These are phyloP conservation scores for Pungitius pungitius DNA, from an alignment of 2,113 vertebrate species.

Conservation along the genomic window DNA sequence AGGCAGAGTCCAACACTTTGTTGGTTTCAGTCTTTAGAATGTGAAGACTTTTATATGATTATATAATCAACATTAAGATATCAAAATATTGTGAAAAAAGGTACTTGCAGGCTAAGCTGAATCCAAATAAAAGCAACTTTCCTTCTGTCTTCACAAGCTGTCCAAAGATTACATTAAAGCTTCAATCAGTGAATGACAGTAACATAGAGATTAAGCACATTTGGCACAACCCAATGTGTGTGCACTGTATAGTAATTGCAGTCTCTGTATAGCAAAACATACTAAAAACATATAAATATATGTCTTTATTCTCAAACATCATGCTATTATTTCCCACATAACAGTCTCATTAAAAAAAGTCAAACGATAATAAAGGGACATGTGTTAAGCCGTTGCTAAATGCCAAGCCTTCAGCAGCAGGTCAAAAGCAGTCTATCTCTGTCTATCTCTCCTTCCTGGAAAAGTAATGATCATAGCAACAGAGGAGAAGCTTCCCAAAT, in stretches of 20 bases:
- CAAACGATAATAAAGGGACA: background rate
- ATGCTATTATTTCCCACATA: background rate
- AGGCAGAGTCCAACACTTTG: background rate
- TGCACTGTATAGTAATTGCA: background rate
- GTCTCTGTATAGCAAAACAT: background rate
- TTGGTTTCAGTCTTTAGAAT: background rate
- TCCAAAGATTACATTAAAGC: conserved; percentile 3
- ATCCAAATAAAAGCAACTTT: background rate
- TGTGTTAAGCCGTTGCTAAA: conserved; percentile 2
- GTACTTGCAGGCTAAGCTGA: background rate
- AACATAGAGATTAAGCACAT: background rate
- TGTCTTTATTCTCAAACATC: background rate
- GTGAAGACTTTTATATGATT: background rate
- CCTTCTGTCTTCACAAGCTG: background rate
- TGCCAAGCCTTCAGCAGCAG: background rate
- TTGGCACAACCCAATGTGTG: conserved; percentile 8
- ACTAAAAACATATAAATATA: background rate
- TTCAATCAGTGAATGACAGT: background rate
- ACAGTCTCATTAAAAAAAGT: background rate
- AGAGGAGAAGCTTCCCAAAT: conserved; percentile 53
- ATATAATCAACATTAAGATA: background rate
- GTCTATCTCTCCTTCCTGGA: conserved; percentile 33
- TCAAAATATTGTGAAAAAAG: background rate
- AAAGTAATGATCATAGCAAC: conserved; percentile 50
- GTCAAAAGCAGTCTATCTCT: conserved; percentile 23